phyloP scores from a whole-genome alignment of 2,797 vertebrate species.

The Gymnopithys bicolor region DNA sequence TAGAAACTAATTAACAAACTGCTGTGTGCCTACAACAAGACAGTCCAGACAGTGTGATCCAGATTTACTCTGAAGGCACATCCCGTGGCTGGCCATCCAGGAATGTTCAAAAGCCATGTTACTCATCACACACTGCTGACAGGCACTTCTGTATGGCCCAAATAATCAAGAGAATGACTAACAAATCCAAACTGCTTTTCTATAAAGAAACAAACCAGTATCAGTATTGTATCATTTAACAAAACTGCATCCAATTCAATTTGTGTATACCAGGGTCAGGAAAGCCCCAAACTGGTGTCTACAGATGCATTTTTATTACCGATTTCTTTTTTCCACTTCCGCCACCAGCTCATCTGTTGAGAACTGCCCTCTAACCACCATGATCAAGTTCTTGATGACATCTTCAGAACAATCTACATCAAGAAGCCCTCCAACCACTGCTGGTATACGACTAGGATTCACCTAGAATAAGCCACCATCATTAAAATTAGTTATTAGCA shows the following conservation, averaged over 20 bases:
- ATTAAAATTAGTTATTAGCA: background rate
- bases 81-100: background rate
- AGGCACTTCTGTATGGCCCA: background rate
- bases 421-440: slow-evolving; percentile 93
- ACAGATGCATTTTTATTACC: slow-evolving; percentile 74
- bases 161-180: background rate
- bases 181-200: background rate
- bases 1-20: background rate
- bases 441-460: slow-evolving; percentile 92
- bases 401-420: slow-evolving; percentile 97
- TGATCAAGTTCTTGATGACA: slow-evolving; percentile 91
- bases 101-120: background rate
- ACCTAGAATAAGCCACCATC: slow-evolving; percentile 78
- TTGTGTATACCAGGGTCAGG: background rate
- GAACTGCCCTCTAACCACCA: slow-evolving; percentile 88
- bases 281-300: background rate
- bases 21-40: background rate
- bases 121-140: background rate
- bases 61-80: background rate
- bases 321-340: slow-evolving; percentile 95
- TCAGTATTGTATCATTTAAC: background rate
- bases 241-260: background rate
- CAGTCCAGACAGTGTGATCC: background rate
- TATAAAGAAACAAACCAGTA: background rate
- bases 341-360: slow-evolving; percentile 90